A percentile compares a stretch with the other conserved stretches of the same genome.
Evolutionary conservation across 1,140 invertebrate species (phyloP).

Genomic region (Lordiphosa stackelbergi): DNA sequence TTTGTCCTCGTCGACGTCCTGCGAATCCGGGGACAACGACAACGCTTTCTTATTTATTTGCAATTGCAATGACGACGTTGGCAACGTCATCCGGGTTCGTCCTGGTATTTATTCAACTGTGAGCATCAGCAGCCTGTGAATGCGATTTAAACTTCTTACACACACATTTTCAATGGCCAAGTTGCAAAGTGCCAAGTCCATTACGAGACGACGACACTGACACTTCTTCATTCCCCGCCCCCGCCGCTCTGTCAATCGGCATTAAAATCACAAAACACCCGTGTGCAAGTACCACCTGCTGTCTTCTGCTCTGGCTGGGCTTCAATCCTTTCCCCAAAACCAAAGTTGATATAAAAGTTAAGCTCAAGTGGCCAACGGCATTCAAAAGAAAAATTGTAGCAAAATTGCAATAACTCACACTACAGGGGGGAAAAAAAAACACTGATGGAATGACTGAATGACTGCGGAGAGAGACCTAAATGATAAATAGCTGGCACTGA

Average conservation of each 20-base stretch:
- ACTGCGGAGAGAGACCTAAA: slow-evolving; percentile 35
- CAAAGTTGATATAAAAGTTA: slow-evolving; percentile 52
- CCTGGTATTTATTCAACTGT: slow-evolving; percentile 70
- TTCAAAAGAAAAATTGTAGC: slow-evolving; percentile 65
- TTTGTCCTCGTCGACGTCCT: slow-evolving; percentile 37
- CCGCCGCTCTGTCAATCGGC: slow-evolving; percentile 61
- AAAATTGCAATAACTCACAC: slow-evolving; percentile 71
- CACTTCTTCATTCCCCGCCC: slow-evolving; percentile 10
- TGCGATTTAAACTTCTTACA: slow-evolving; percentile 75
- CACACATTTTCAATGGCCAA: slow-evolving; percentile 71
- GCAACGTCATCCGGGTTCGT: slow-evolving; percentile 56
- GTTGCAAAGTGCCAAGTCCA: slow-evolving; percentile 74
- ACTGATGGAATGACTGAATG: slow-evolving; percentile 49
- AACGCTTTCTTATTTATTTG: slow-evolving; percentile 68
- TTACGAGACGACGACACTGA: slow-evolving; percentile 40
- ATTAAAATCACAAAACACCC: slow-evolving; percentile 73
- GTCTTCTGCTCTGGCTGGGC: slow-evolving; percentile 15
- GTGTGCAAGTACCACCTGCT: slow-evolving; percentile 37
- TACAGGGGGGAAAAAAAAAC: slow-evolving; percentile 17
- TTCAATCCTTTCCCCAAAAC: slow-evolving; percentile 39
- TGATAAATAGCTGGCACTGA: slow-evolving; percentile 66
- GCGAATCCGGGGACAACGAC: slow-evolving; percentile 33
- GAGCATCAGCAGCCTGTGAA: slow-evolving; percentile 48
- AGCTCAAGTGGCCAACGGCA: slow-evolving; percentile 63
- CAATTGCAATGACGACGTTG: slow-evolving; percentile 66